phyloP scores from a whole-genome alignment of 2,797 vertebrate species.

The Dermochelys coriacea region DNA sequence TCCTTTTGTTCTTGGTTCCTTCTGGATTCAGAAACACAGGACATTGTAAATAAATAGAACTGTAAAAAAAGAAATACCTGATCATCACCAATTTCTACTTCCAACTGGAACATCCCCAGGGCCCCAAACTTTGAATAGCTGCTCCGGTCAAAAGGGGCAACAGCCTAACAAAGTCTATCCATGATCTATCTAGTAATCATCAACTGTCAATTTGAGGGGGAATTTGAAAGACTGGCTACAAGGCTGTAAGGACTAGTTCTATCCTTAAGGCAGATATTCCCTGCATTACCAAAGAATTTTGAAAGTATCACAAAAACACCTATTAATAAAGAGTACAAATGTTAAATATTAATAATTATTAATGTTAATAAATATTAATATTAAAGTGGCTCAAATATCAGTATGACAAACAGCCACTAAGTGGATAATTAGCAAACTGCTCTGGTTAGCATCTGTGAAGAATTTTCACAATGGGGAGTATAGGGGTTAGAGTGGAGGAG shows the following conservation, averaged over 20 bases:
- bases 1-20: no score
- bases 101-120: no score
- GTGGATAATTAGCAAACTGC: neutral
- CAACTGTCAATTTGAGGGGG: neutral
- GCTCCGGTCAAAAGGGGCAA: no score
- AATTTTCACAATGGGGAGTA: neutral
- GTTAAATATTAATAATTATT: neutral
- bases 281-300: neutral
- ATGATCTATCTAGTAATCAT: neutral
- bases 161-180: neutral
- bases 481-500: neutral
- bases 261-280: neutral
- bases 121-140: no score
- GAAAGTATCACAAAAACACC: neutral
- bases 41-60: no score
- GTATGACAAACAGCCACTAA: neutral
- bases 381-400: neutral
- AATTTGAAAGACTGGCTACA: neutral
- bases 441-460: neutral
- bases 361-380: no score
- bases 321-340: neutral
- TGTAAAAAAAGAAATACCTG: no score
- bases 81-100: no score
- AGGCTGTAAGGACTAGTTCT: neutral
- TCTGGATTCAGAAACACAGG: no score